A percentile compares a stretch with the other conserved stretches of the same genome.
phyloP scores from a whole-genome alignment of 2,797 vertebrate species.

The Brachyalestes nurse region DNA sequence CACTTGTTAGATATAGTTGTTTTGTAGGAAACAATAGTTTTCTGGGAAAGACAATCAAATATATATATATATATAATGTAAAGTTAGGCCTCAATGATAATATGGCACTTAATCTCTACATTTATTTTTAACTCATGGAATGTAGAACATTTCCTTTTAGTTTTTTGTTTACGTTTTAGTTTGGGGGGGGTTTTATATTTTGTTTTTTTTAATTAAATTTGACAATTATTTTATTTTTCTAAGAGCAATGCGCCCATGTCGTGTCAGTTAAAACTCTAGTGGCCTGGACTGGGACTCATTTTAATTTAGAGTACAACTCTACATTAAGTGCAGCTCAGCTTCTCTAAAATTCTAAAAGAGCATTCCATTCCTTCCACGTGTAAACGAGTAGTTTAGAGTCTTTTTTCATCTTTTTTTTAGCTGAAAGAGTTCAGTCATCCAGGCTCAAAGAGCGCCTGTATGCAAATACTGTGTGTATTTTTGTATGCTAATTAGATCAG shows the following conservation, averaged over 20 bases:
- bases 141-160: background rate
- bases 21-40: too few relatives aligned
- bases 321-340: background rate
- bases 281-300: background rate
- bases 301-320: background rate
- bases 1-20: too few relatives aligned
- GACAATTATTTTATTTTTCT: background rate
- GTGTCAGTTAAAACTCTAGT: background rate
- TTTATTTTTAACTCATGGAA: background rate
- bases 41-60: too few relatives aligned
- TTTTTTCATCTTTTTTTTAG: slow-evolving; percentile 10
- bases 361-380: background rate
- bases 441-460: slow-evolving; percentile 51
- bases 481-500: slow-evolving; percentile 69
- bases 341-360: background rate
- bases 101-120: too few relatives aligned
- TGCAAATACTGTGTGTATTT: slow-evolving; percentile 64
- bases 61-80: too few relatives aligned
- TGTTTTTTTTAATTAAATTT: background rate
- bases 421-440: slow-evolving; percentile 43
- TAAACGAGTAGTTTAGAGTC: slow-evolving; percentile 9
- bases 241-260: background rate
- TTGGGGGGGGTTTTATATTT: too few relatives aligned
- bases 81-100: too few relatives aligned
- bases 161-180: background rate